Evolutionary conservation across 2,888 invertebrate species (phyloP).

Genomic region (Lasioglossum zephyrum): DNA sequence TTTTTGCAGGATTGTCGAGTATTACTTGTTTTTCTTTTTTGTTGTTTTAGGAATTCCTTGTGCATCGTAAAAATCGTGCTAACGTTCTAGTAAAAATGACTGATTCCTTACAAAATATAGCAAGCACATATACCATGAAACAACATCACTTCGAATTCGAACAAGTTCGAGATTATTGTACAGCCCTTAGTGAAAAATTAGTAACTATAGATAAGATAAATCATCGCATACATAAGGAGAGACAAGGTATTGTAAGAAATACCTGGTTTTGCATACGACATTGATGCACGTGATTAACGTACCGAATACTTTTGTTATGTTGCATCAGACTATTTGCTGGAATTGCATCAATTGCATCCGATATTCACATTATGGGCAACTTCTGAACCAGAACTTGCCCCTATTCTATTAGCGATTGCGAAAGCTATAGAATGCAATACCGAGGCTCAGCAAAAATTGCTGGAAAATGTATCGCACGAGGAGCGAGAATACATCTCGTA

Average conservation of each 20-base stretch:
- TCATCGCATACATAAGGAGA: conserved; percentile 88
- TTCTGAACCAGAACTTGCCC: conserved; percentile 86
- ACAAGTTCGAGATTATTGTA: conserved; percentile 87
- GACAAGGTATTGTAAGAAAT: conserved; percentile 83
- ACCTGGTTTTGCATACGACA: not conserved
- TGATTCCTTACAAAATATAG: conserved; percentile 86
- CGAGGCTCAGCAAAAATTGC: conserved; percentile 85
- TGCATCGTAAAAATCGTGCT: conserved; percentile 87
- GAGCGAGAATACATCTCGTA: conserved; percentile 88
- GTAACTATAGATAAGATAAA: conserved; percentile 88
- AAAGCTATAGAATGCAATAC: conserved; percentile 85
- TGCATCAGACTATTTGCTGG: conserved; percentile 85
- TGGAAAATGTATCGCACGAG: conserved; percentile 84
- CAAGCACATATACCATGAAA: conserved; percentile 86
- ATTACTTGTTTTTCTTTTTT: not conserved
- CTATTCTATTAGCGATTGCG: conserved; percentile 84
- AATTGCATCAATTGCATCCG: conserved; percentile 87
- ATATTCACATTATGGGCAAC: conserved; percentile 87
- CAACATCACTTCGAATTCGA: conserved; percentile 88
- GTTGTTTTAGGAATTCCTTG: conserved; percentile 86
- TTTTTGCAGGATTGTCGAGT: not conserved
- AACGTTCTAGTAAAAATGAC: conserved; percentile 86
- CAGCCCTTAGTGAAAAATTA: conserved; percentile 87
- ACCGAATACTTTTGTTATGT: conserved; percentile 9
- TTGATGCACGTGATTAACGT: conserved; percentile 16